Percentiles rank a stretch among this genome's conserved stretches.
These are phyloP conservation scores for Peromyscus leucopus DNA, from an alignment of 2,113 vertebrate species.

Conservation along the genomic window DNA sequence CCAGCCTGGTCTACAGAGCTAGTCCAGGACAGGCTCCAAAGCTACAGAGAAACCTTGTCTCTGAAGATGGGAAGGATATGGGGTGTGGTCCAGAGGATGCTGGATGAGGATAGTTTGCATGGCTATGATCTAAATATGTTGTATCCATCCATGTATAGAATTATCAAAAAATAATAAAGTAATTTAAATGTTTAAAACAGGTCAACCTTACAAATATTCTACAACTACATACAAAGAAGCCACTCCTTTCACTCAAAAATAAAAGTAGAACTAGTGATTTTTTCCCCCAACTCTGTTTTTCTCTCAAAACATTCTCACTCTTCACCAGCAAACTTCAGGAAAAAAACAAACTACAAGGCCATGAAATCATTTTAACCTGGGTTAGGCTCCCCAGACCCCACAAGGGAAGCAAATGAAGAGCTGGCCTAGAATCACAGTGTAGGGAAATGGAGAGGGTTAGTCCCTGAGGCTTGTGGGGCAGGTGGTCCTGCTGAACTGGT, in stretches of 20 bases:
- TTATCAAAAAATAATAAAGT: not conserved
- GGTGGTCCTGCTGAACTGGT: no score
- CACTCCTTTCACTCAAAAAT: not conserved
- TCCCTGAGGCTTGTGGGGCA: not conserved
- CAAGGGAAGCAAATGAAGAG: not conserved
- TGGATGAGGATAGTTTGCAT: not conserved
- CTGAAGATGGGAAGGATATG: not conserved
- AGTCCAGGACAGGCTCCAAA: no score
- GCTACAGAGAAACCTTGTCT: no score
- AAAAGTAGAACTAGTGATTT: not conserved
- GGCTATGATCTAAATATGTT: not conserved
- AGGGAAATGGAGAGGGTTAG: no score
- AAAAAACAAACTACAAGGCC: not conserved
- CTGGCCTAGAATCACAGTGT: not conserved
- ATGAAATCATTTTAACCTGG: no score
- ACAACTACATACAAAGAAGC: not conserved
- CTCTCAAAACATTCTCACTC: not conserved
- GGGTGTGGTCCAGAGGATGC: not conserved
- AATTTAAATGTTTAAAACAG: not conserved
- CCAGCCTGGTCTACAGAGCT: no score
- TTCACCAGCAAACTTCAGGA: not conserved
- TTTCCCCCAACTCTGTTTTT: not conserved
- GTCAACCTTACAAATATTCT: not conserved
- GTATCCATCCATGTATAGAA: not conserved
- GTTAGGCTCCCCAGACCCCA: no score